Base-by-base conservation (phyloP, 2,113 vertebrate species). In the Archocentrus centrarchus region DNA sequence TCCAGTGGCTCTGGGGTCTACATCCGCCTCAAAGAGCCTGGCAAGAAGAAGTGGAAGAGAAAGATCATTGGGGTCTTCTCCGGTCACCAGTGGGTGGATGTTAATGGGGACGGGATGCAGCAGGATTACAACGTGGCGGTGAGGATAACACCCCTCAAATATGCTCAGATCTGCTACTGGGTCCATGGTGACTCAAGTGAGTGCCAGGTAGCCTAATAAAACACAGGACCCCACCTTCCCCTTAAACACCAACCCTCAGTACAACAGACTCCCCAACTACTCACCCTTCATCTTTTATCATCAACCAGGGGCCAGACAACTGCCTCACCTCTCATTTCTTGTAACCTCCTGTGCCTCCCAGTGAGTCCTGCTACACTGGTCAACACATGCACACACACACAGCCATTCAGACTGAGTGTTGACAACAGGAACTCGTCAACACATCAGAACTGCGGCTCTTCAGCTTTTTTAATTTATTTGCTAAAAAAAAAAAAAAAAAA, bases 121-220 rank as follows among this genome's bases (percentile, higher is more conserved):
- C 97, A 97, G 97, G 98, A 99, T 96, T 99, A 98, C 93, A 99
- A 99, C 4, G 97, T 99, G 79, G 98, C 98, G 0, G 98, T 99
- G 59, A 96, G 98, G 93, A 98, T 99, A 91, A 99, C 98, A 0
- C 98, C 98, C 2, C 95, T 97, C 55, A 99, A 99, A 91, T 99
- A 97, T 1, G 97, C 98, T 50, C 98, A 99, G 95, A 98, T 99
- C 93, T 99, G 98, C 93, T 96, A 96, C 93, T 99, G 98, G 98
- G 94, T 99, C 89, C 97, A 97, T 1, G 98, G 98, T 4, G 96
- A 97, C 50, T 96, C 96, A 0, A 96, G 95, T 47, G 88, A 89
- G 75, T 99, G 98, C 78, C 88, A 93, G 11, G 94, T 88, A 6
- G 96, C 96, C 84, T 99, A 89, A 96, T 68, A 50, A 59, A 75